A percentile compares a stretch with the other conserved stretches of the same genome.
Conservation (phyloP, 2,888 invertebrate genomes). For the Athalia circularis region DNA sequence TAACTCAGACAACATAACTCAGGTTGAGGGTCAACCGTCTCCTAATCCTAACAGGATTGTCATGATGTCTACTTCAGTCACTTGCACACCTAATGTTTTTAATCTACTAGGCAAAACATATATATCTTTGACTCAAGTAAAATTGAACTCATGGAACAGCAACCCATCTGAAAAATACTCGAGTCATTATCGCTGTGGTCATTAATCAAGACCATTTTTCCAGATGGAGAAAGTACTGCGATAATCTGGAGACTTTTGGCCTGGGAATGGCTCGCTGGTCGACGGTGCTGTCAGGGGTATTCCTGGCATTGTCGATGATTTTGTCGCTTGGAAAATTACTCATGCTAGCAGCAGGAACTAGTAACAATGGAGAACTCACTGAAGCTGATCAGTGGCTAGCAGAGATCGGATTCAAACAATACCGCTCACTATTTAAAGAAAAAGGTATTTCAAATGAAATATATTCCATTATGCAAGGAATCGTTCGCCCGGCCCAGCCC, state of each 20-base stretch:
- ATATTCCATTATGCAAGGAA: neutral
- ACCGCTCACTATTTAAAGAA: conserved; percentile 82
- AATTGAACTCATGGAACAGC: no score
- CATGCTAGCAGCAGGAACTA: conserved; percentile 68
- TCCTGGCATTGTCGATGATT: conserved; percentile 71
- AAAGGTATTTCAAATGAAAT: conserved; percentile 78
- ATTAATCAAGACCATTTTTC: neutral
- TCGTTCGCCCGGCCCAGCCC: no score
- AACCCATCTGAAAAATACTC: no score
- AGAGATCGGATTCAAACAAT: conserved; percentile 83
- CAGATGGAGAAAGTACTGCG: conserved; percentile 13
- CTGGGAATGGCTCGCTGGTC: conserved; percentile 72
- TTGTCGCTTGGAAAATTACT: conserved; percentile 70
- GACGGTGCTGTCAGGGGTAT: conserved; percentile 71
- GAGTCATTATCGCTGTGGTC: neutral
- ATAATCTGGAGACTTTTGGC: conserved; percentile 48
- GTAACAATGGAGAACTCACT: conserved; percentile 76
- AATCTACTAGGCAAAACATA: no score
- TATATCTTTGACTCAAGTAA: no score
- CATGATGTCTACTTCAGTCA: no score
- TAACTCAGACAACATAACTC: no score
- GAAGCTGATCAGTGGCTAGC: conserved; percentile 86
- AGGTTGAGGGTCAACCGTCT: no score
- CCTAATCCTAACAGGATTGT: no score
- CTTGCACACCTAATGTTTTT: no score